These are phyloP conservation scores for Sebastes iracundus DNA, from an alignment of 2,797 vertebrate genomes.

Conservation along the genomic window DNA sequence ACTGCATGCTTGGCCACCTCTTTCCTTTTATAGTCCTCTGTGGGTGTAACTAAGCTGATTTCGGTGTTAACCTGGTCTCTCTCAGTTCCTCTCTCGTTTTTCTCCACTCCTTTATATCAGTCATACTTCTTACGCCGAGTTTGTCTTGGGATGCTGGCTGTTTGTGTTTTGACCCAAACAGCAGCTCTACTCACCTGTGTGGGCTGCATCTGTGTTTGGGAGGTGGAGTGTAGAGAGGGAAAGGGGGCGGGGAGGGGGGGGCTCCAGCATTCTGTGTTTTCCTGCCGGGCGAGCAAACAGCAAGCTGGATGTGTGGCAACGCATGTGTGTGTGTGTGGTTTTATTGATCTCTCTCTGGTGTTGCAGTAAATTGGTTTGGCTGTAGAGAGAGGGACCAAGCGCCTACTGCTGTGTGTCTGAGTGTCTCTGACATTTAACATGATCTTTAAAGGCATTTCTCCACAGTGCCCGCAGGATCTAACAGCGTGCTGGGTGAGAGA, in stretches of 20 bases:
- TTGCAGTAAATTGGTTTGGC: constrained; percentile 84
- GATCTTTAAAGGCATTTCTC: constrained; percentile 89
- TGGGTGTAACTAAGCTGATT: constrained; percentile 64
- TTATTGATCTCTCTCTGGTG: constrained; percentile 80
- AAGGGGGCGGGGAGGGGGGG: neutral
- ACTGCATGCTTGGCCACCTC: constrained; percentile 58
- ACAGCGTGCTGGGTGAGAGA: constrained; percentile 74
- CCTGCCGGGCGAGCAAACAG: constrained; percentile 69
- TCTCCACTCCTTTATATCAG: constrained; percentile 44
- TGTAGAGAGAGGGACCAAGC: constrained; percentile 78
- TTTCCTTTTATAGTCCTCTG: constrained; percentile 50
- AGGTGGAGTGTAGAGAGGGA: constrained; percentile 16
- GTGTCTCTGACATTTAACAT: constrained; percentile 89
- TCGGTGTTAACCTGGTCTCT: constrained; percentile 66
- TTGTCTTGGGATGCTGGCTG: constrained; percentile 67
- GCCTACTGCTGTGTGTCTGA: constrained; percentile 83
- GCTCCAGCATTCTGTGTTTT: constrained; percentile 66
- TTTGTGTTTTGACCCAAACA: constrained; percentile 74
- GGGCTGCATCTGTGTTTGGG: constrained; percentile 70
- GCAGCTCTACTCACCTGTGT: constrained; percentile 72
- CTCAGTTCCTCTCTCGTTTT: constrained; percentile 33
- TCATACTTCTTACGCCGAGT: constrained; percentile 57
- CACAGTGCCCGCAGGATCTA: constrained; percentile 82
- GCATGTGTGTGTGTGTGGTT: constrained; percentile 54
- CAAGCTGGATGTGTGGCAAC: constrained; percentile 52